These are phyloP conservation scores for Pangasius djambal DNA, from an alignment of 2,797 vertebrate genomes.

Conservation along the genomic window DNA sequence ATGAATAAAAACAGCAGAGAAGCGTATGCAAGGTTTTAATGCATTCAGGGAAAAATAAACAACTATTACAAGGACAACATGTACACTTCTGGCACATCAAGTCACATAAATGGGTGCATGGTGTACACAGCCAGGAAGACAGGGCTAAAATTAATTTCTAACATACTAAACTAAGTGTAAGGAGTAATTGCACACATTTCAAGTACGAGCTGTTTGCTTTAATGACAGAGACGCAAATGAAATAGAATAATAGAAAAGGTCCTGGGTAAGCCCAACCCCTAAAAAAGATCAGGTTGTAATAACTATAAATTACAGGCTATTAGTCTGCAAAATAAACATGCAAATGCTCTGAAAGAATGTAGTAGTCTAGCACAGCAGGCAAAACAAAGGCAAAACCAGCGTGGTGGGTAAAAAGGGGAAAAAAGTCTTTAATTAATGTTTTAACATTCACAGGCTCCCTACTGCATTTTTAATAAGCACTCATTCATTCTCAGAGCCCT, in stretches of 20 bases:
- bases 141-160: not conserved
- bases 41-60: not conserved
- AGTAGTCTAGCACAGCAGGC: not conserved
- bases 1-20: not conserved
- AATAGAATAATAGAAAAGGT: not conserved
- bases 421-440: slow-evolving; percentile 33
- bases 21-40: not conserved
- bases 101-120: not conserved
- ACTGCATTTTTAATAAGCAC: slow-evolving; percentile 39
- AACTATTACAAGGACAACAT: not conserved
- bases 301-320: not conserved
- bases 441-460: slow-evolving; percentile 23
- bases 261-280: too few species aligned
- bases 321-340: slow-evolving; percentile 9
- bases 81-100: not conserved
- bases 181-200: not conserved
- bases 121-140: not conserved
- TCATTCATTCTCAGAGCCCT: not conserved
- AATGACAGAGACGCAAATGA: not conserved
- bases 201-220: slow-evolving; percentile 3
- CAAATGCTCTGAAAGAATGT: not conserved
- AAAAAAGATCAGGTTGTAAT: not conserved
- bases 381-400: slow-evolving; percentile 1
- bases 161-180: not conserved
- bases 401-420: not conserved